Percentiles rank a stretch among this genome's conserved stretches.
Evolutionary conservation across 2,113 vertebrate genomes (phyloP).

Genomic region (Sinocyclocheilus rhinocerous): DNA sequence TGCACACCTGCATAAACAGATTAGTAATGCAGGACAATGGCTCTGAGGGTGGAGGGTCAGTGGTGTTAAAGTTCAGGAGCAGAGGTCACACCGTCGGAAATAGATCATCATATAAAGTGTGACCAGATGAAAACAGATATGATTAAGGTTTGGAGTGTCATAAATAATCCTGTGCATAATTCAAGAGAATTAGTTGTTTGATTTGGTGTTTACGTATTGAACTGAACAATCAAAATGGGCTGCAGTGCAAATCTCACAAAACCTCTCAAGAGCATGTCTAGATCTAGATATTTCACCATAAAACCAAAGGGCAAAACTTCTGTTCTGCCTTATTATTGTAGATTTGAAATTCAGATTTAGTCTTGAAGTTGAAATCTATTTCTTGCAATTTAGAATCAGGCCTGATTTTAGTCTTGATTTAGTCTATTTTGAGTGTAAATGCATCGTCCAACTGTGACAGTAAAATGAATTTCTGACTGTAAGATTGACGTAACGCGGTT

Average conservation of each 20-base stretch:
- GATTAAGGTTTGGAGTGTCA: slow-evolving; percentile 10
- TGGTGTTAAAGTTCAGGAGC: slow-evolving; percentile 68
- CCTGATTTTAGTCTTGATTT: not conserved
- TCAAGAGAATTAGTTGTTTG: not conserved
- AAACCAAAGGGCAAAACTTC: too few relatives aligned
- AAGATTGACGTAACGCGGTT: not conserved
- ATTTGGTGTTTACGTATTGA: not conserved
- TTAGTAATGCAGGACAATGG: slow-evolving; percentile 89
- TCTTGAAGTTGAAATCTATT: not conserved
- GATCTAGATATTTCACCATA: not conserved
- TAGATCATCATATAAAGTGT: slow-evolving; percentile 26
- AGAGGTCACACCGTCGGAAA: slow-evolving; percentile 64
- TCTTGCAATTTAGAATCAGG: not conserved
- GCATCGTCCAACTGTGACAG: not conserved
- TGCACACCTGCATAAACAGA: slow-evolving; percentile 95
- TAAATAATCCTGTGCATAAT: not conserved
- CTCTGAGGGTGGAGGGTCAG: slow-evolving; percentile 78
- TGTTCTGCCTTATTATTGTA: not conserved
- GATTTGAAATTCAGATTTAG: not conserved
- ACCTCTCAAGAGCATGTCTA: not conserved
- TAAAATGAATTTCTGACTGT: not conserved
- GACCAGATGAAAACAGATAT: slow-evolving; percentile 17
- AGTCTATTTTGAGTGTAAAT: not conserved
- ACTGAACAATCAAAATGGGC: not conserved
- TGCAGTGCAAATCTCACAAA: not conserved